Evolutionary conservation across 2,888 invertebrate genomes (phyloP).

Genomic region (Cephonodes hylas): DNA sequence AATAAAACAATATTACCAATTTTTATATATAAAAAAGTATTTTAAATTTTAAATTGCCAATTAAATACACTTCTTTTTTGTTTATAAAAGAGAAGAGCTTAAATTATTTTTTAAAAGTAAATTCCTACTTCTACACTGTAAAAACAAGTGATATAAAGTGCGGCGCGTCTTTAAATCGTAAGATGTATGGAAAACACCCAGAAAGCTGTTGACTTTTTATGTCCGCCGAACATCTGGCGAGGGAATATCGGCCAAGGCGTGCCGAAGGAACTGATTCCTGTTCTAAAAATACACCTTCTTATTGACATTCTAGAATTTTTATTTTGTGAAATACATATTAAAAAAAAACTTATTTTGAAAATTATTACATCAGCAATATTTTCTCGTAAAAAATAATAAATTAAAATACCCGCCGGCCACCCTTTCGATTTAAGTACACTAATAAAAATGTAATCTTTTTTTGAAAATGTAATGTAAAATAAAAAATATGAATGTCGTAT

Average conservation of each 20-base stretch:
- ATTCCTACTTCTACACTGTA: neutral
- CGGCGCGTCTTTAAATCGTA: neutral
- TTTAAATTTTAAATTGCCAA: neutral
- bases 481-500: neutral
- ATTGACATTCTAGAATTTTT: neutral
- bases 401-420: neutral
- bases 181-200: constrained; percentile 8
- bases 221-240: constrained; percentile 6
- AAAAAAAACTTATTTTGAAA: neutral
- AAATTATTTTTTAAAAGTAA: neutral
- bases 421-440: neutral
- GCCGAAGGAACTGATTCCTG: constrained; percentile 3
- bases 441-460: neutral
- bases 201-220: constrained; percentile 9
- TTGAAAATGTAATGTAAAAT: neutral
- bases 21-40: neutral
- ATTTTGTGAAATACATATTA: neutral
- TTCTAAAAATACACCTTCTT: constrained; percentile 1
- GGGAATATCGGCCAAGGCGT: neutral
- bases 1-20: neutral
- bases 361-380: neutral
- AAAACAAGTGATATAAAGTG: neutral
- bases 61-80: neutral
- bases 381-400: neutral
- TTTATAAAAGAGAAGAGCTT: neutral